phyloP scores from a whole-genome alignment of 1,140 invertebrate genomes.

The Achroia grisella region DNA sequence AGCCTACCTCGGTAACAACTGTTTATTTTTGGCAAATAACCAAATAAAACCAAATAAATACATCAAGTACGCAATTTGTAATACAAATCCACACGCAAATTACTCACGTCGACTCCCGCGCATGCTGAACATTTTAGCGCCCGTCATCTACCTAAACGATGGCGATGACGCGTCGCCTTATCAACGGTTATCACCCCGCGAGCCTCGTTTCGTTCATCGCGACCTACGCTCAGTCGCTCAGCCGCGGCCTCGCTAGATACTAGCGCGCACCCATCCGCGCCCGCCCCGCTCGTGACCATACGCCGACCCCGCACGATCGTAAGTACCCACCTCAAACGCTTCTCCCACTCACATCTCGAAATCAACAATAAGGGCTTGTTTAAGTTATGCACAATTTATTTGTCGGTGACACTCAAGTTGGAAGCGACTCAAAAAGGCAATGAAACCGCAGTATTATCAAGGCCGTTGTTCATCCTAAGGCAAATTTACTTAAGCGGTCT shows the following conservation, averaged over 20 bases:
- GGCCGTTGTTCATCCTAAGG: slow-evolving; percentile 50
- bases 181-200: slow-evolving; percentile 60
- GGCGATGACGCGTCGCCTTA: slow-evolving; percentile 53
- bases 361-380: slow-evolving; percentile 4
- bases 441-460: slow-evolving; percentile 47
- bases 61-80: no score
- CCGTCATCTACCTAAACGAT: slow-evolving; percentile 1
- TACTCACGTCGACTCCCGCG: not conserved
- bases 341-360: no score
- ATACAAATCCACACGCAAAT: no score
- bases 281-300: slow-evolving; percentile 17
- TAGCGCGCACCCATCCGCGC: slow-evolving; percentile 7
- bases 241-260: slow-evolving; percentile 40
- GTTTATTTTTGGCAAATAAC: no score
- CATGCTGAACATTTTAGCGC: not conserved
- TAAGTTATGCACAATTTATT: not conserved
- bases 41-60: no score
- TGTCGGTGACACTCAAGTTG: not conserved
- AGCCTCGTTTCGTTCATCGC: slow-evolving; percentile 29
- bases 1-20: no score
- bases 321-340: slow-evolving; percentile 12
- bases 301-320: slow-evolving; percentile 8
- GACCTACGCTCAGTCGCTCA: slow-evolving; percentile 12
- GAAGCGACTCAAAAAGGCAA: slow-evolving; percentile 8
- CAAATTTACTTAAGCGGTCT: slow-evolving; percentile 51